These are phyloP conservation scores for Iphiclides podalirius DNA, from an alignment of 2,888 invertebrate species.

Conservation along the genomic window DNA sequence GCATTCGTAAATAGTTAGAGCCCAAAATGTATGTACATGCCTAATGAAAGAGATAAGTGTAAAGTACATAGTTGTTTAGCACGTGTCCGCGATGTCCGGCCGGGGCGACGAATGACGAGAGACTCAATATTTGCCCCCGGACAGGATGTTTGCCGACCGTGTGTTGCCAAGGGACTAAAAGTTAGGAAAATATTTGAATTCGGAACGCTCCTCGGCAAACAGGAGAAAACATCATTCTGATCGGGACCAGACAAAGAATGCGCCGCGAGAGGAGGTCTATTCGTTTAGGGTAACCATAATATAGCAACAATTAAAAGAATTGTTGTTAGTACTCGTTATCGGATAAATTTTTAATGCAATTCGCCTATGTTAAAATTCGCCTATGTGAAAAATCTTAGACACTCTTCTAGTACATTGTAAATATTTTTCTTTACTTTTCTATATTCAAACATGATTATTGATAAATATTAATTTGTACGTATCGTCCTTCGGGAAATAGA, in stretches of 20 bases:
- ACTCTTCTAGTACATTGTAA: too few species aligned
- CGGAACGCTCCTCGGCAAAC: conserved; percentile 47
- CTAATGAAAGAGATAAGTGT: conserved; percentile 32
- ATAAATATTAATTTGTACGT: too few species aligned
- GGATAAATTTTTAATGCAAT: too few species aligned
- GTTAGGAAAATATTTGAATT: conserved; percentile 64
- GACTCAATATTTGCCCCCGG: conserved; percentile 62
- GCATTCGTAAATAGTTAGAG: too few species aligned
- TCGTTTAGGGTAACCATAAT: conserved; percentile 15
- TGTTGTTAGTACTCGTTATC: too few species aligned
- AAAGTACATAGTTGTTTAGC: conserved; percentile 58
- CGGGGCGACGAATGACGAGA: conserved; percentile 33
- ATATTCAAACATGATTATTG: background rate
- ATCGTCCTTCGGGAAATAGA: background rate
- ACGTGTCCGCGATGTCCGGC: conserved; percentile 59
- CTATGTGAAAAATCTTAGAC: too few species aligned
- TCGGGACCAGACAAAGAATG: conserved; percentile 27
- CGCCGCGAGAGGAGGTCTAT: conserved; percentile 9
- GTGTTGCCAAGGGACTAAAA: conserved; percentile 63
- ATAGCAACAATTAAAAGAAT: too few species aligned
- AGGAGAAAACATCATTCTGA: conserved; percentile 37
- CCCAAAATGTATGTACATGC: too few species aligned
- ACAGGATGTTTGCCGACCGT: conserved; percentile 71
- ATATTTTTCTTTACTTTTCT: too few species aligned
- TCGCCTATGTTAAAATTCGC: too few species aligned